These are phyloP conservation scores for Apocrypta bakeri DNA, from an alignment of 1,140 invertebrate genomes.

Conservation along the genomic window DNA sequence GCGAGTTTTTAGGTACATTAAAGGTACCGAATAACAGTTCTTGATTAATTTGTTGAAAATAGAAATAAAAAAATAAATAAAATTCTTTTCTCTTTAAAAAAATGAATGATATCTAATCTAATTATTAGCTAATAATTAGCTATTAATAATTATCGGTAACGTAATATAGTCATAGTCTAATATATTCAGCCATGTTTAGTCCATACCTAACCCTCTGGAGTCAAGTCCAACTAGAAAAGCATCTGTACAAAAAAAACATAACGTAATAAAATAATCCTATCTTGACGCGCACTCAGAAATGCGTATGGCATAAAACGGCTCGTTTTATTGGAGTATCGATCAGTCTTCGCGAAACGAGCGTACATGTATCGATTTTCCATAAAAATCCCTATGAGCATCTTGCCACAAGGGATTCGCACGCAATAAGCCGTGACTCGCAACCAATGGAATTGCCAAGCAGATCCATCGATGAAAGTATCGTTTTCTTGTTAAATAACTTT, in stretches of 20 bases:
- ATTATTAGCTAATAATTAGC: no score
- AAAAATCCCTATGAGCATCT: background rate
- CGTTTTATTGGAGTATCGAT: background rate
- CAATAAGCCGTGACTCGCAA: background rate
- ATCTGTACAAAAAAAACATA: background rate
- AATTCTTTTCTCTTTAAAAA: no score
- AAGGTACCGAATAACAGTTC: no score
- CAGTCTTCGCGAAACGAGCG: background rate
- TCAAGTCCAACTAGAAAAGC: background rate
- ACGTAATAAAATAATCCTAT: background rate
- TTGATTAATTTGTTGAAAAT: no score
- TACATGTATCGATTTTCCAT: slow-evolving; percentile 15
- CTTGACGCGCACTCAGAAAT: background rate
- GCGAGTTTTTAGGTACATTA: no score
- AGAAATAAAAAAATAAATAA: no score
- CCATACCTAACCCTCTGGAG: background rate
- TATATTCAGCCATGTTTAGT: no score
- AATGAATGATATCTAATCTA: no score
- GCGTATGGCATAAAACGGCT: background rate
- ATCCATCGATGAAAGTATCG: background rate
- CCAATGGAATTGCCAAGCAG: background rate
- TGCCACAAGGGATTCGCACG: background rate
- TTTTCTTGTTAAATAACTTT: no score
- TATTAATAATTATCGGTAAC: no score
- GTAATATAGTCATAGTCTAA: no score